phyloP scores from a whole-genome alignment of 2,888 invertebrate genomes.

The Hypomecis punctinalis region DNA sequence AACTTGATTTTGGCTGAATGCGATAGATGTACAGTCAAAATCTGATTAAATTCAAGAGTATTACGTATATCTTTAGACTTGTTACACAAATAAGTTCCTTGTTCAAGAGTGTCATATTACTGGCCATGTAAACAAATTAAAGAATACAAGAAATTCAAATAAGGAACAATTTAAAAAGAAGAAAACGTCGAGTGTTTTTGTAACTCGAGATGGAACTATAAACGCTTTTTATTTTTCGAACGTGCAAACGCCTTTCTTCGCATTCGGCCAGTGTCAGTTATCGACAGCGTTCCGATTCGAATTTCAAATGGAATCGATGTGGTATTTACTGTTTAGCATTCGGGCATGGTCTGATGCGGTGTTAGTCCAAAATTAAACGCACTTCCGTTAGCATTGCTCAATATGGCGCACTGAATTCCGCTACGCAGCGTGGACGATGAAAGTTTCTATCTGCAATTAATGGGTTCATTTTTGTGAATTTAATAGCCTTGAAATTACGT shows the following conservation, averaged over 20 bases:
- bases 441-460: slow-evolving; percentile 3
- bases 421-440: slow-evolving; percentile 26
- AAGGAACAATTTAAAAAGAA: background rate
- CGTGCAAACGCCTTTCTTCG: slow-evolving; percentile 31
- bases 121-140: background rate
- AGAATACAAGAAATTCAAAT: background rate
- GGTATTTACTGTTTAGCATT: slow-evolving; percentile 57
- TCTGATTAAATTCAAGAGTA: no score
- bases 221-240: slow-evolving; percentile 36
- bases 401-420: slow-evolving; percentile 50
- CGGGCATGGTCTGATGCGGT: slow-evolving; percentile 58
- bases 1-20: no score
- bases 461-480: background rate
- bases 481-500: no score
- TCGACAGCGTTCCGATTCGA: slow-evolving; percentile 47
- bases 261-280: slow-evolving; percentile 44
- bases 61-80: no score
- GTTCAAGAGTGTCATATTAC: background rate
- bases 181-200: slow-evolving; percentile 1
- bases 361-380: slow-evolving; percentile 66
- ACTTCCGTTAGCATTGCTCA: slow-evolving; percentile 62
- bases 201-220: slow-evolving; percentile 20
- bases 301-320: slow-evolving; percentile 45
- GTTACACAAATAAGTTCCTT: no score
- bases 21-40: no score